phyloP scores from a whole-genome alignment of 2,888 invertebrate species.

The Orthonychiurus folsomi region DNA sequence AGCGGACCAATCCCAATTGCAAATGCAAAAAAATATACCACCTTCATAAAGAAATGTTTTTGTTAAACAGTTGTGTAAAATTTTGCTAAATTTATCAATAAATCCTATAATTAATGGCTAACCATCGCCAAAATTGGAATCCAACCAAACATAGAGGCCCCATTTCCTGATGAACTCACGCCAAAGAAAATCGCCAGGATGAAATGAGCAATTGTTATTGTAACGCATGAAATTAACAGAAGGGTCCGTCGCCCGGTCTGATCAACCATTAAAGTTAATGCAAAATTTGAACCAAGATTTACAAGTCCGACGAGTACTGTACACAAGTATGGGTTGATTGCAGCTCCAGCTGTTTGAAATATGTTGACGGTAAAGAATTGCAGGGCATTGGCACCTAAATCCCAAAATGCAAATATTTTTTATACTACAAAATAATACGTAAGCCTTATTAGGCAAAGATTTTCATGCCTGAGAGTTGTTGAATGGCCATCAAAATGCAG shows the following conservation, averaged over 20 bases:
- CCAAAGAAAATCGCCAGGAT: conserved; percentile 66
- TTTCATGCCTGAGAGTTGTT: background rate
- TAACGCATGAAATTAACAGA: conserved; percentile 58
- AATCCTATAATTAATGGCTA: no score
- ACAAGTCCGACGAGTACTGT: conserved; percentile 53
- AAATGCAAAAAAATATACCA: conserved; percentile 68
- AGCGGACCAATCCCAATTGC: conserved; percentile 72
- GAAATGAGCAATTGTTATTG: conserved; percentile 61
- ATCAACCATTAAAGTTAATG: conserved; percentile 59
- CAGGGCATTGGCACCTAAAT: background rate
- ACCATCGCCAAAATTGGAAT: no score
- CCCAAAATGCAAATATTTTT: no score
- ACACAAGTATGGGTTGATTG: conserved; percentile 48
- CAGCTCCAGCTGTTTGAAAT: conserved; percentile 1
- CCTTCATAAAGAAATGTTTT: no score
- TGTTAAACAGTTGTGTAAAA: no score
- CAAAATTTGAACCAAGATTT: conserved; percentile 46
- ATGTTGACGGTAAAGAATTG: background rate
- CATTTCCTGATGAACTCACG: no score
- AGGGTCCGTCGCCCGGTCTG: conserved; percentile 68
- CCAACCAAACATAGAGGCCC: no score
- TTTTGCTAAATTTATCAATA: no score
- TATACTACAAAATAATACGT: no score
- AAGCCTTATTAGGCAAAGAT: no score
- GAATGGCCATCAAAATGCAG: background rate